A percentile compares a stretch with the other conserved stretches of the same genome.
Conservation (phyloP, 2,888 invertebrate species). For the Pterostichus niger region DNA sequence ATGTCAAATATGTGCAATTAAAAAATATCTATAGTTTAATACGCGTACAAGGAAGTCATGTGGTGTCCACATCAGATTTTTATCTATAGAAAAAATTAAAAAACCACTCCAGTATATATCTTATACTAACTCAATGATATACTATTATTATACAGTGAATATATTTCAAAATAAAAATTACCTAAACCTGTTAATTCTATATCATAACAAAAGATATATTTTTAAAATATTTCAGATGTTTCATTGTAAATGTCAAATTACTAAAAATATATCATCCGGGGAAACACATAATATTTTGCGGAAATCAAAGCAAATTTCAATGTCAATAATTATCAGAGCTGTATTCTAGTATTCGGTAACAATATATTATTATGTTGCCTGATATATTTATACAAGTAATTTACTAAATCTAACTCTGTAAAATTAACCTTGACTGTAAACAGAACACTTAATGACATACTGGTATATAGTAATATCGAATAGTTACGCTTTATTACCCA, state of each 20-base stretch:
- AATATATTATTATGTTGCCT: background rate
- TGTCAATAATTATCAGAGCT: constrained; percentile 28
- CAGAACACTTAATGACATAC: background rate
- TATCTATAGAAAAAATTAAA: no score
- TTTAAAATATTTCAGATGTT: background rate
- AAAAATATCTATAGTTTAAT: no score
- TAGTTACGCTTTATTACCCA: background rate
- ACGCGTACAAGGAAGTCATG: no score
- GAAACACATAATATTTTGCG: background rate
- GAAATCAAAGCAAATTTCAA: constrained; percentile 33
- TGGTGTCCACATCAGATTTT: no score
- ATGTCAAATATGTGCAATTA: no score
- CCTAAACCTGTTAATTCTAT: no score
- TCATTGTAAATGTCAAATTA: background rate
- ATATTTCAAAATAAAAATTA: no score
- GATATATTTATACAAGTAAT: background rate
- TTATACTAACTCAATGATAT: no score
- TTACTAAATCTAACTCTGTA: constrained; percentile 20
- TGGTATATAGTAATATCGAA: constrained; percentile 2
- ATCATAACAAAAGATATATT: background rate
- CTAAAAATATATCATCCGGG: background rate
- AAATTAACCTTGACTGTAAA: constrained; percentile 13
- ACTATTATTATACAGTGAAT: no score
- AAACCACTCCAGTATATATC: no score
- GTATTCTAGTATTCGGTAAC: background rate